phyloP scores from a whole-genome alignment of 2,113 vertebrate genomes.

The Galbula dea region DNA sequence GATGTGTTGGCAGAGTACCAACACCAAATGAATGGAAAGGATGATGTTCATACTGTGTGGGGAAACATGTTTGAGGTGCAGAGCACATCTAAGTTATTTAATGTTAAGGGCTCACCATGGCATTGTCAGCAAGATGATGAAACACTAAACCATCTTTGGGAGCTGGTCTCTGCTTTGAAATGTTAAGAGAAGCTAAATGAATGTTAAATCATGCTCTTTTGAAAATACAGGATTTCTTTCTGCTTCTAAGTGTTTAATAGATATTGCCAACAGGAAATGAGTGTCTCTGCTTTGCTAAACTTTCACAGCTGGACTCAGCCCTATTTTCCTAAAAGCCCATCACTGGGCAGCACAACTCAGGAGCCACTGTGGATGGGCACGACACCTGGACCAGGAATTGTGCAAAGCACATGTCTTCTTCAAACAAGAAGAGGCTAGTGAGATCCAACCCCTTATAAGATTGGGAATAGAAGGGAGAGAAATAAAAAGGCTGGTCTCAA shows the following conservation, averaged over 20 bases:
- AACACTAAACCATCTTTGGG: neutral
- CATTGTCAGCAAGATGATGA: neutral
- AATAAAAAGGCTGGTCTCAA: neutral
- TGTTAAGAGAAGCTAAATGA: constrained; percentile 19
- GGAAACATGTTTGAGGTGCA: neutral
- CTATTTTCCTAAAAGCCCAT: neutral
- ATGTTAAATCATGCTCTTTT: neutral
- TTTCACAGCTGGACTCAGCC: neutral
- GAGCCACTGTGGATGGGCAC: neutral
- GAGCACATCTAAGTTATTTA: neutral
- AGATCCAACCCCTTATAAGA: neutral
- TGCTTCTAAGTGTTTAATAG: neutral
- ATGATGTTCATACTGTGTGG: neutral
- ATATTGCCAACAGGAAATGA: neutral
- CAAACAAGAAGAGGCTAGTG: neutral
- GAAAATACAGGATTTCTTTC: neutral
- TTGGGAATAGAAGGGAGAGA: neutral
- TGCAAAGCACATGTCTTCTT: neutral
- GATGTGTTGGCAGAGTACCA: neutral
- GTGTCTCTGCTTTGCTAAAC: neutral
- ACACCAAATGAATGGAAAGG: neutral
- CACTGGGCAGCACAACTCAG: neutral
- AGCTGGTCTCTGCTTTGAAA: neutral
- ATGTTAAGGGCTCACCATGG: neutral
- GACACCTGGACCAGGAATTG: neutral